These are phyloP conservation scores for Ditylenchus dipsaci DNA, from an alignment of 1,140 invertebrate species.

Conservation along the genomic window DNA sequence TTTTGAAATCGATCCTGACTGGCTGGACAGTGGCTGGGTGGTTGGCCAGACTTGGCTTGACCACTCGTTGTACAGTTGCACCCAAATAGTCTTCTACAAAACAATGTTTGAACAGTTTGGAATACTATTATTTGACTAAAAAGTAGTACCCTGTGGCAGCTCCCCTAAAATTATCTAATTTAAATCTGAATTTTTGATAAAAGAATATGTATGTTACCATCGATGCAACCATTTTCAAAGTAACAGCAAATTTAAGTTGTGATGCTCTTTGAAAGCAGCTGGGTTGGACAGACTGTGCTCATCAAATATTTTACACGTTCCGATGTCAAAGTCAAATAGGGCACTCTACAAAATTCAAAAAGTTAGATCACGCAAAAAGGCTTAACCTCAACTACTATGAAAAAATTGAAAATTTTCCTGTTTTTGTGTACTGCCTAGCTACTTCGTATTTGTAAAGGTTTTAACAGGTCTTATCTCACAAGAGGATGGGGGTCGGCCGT, in stretches of 20 bases:
- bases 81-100: background rate
- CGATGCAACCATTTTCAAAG: constrained; percentile 21
- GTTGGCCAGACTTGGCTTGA: no score
- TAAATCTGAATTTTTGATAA: no score
- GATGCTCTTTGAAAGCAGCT: constrained; percentile 17
- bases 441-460: no score
- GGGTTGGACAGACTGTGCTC: constrained; percentile 20
- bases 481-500: no score
- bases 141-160: no score
- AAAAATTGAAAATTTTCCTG: no score
- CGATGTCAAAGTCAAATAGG: constrained; percentile 12
- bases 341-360: constrained; percentile 31
- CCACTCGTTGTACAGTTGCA: background rate
- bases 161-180: no score
- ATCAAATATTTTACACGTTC: constrained; percentile 18
- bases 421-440: no score
- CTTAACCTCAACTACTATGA: no score
- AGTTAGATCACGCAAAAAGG: no score
- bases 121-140: background rate
- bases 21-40: background rate
- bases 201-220: background rate
- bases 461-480: no score
- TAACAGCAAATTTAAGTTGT: constrained; percentile 8
- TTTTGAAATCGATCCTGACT: background rate
- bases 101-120: background rate